Base-by-base conservation (phyloP, 1,140 invertebrate species). In the Acyrthosiphon pisum region DNA sequence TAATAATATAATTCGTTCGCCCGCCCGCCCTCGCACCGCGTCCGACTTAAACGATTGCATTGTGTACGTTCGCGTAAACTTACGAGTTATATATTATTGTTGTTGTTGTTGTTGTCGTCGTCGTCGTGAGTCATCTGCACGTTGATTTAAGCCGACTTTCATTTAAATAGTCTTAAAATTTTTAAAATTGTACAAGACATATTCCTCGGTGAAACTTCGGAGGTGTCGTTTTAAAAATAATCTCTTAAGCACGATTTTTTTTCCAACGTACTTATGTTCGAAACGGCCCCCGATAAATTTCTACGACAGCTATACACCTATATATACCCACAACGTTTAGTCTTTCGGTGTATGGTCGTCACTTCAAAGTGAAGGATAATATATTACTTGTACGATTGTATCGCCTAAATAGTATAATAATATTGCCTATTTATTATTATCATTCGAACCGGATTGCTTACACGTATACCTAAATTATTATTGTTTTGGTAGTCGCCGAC, bases 31-130 rank as follows among this genome's bases (percentile, higher is more conserved):
- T 9, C 83, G 41, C 41, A 3, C 0, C 41, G 20, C 23, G 37
- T 90, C 89, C 9, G 37, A 53, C 50, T 90, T 50, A 90, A 90
- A 90, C 50, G 88, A 90, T 90, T 41, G 50, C 50, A 90, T 90
- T 90, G 88, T 90, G 46, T 53, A 9, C n/a, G 44, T 90, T 9
- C 7, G 2, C 37, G 2, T 41, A 83, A 22, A 37, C 35, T 35
- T 37, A 37, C 22, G 35, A 81, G 35, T 68, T 68, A 30, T 60
- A 30, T 30, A 7, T 23, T 60, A 60, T 60, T 26, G 14, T 48
- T 60, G 30, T 30, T 60, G 30, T 60, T 60, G 11, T 14, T 68
- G 11, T 48, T 30, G 30, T 60, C 30, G 22, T 68, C 30, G 26
- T 68, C 0, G 23, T 11, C n/a, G 60, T 76, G 60, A n/a, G 60